A percentile compares a stretch with the other conserved stretches of the same genome.
phyloP scores from a whole-genome alignment of 2,797 vertebrate genomes.

The Siniperca scherzeri region DNA sequence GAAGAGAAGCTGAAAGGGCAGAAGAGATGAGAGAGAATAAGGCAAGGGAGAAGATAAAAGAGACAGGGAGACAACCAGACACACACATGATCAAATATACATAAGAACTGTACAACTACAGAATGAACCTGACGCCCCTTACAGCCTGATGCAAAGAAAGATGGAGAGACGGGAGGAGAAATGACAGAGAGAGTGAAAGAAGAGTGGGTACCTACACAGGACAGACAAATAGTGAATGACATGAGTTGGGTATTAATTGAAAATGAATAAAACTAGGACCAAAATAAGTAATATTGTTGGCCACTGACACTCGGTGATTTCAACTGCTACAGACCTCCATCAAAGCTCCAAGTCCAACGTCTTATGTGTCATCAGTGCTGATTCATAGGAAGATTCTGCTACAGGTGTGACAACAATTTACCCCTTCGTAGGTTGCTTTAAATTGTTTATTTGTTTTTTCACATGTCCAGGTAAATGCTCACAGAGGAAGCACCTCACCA shows the following conservation, averaged over 20 bases:
- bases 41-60: conserved; percentile 60
- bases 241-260: too few relatives aligned
- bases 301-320: too few relatives aligned
- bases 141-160: conserved; percentile 22
- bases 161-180: neutral
- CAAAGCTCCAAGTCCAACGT: too few relatives aligned
- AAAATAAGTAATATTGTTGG: too few relatives aligned
- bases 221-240: too few relatives aligned
- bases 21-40: conserved; percentile 59
- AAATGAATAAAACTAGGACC: too few relatives aligned
- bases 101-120: conserved; percentile 59
- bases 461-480: conserved; percentile 10
- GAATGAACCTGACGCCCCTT: conserved; percentile 35
- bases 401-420: too few relatives aligned
- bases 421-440: too few relatives aligned
- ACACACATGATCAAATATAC: conserved; percentile 72
- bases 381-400: too few relatives aligned
- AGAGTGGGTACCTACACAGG: neutral
- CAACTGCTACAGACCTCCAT: too few relatives aligned
- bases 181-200: neutral
- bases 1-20: conserved; percentile 43
- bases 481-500: conserved; percentile 9
- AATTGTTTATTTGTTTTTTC: too few relatives aligned
- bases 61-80: conserved; percentile 58
- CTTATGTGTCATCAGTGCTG: too few relatives aligned